phyloP scores from a whole-genome alignment of 2,113 vertebrate species.

The Platichthys stellatus region DNA sequence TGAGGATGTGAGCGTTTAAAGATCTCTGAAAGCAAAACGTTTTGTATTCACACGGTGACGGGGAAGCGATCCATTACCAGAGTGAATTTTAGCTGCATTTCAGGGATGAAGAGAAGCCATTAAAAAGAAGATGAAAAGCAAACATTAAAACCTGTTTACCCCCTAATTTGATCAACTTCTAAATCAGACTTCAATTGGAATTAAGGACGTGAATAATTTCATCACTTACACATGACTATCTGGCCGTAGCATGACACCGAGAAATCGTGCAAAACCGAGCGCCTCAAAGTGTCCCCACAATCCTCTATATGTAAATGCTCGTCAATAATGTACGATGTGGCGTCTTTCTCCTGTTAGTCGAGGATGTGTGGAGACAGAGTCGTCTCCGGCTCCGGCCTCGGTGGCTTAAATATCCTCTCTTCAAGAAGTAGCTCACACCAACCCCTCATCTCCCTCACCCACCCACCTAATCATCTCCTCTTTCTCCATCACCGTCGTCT shows the following conservation, averaged over 20 bases:
- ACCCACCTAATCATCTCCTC: constrained; percentile 28
- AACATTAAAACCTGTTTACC: background rate
- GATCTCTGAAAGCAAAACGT: background rate
- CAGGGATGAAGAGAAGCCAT: background rate
- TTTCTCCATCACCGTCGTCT: constrained; percentile 11
- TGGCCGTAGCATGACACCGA: background rate
- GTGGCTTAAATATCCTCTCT: constrained; percentile 25
- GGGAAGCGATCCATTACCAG: background rate
- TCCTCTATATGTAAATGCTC: background rate
- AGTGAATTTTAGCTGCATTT: background rate
- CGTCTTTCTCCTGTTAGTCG: background rate
- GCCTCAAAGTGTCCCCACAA: constrained; percentile 27
- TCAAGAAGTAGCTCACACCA: background rate
- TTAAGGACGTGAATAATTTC: background rate
- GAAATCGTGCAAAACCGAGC: constrained; percentile 30
- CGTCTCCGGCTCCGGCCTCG: constrained; percentile 19
- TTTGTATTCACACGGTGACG: background rate
- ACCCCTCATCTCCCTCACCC: background rate
- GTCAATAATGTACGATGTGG: constrained; percentile 48
- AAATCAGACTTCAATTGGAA: background rate
- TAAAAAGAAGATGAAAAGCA: background rate
- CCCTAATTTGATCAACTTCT: background rate
- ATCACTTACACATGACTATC: background rate
- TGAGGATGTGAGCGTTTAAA: background rate
- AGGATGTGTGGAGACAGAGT: background rate